These are phyloP conservation scores for Maniola hyperantus DNA, from an alignment of 2,888 invertebrate species.

Conservation along the genomic window DNA sequence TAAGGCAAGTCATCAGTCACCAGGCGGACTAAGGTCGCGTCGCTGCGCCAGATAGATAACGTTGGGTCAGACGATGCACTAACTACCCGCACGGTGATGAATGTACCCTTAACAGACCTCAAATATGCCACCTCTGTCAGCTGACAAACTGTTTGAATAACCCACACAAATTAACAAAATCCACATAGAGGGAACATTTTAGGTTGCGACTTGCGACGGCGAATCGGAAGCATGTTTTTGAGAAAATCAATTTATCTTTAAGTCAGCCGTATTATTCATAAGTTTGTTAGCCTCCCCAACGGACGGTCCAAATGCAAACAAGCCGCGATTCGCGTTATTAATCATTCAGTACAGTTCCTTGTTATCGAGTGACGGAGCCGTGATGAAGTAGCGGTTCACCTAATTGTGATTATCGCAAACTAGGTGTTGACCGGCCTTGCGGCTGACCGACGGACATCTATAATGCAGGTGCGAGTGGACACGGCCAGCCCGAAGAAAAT, in stretches of 20 bases:
- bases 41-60: constrained; percentile 76
- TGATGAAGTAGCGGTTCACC: constrained; percentile 71
- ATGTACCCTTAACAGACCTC: constrained; percentile 77
- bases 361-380: constrained; percentile 70
- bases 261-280: constrained; percentile 74
- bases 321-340: constrained; percentile 69
- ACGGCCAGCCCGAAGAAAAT: constrained; percentile 43
- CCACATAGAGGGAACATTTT: constrained; percentile 38
- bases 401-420: constrained; percentile 72
- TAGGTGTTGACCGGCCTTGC: constrained; percentile 56
- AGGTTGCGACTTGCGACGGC: constrained; percentile 27
- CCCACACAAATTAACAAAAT: constrained; percentile 67
- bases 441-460: constrained; percentile 56
- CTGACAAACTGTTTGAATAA: constrained; percentile 67
- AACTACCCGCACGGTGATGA: constrained; percentile 69
- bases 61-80: constrained; percentile 76
- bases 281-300: constrained; percentile 65
- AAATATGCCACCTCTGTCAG: constrained; percentile 73
- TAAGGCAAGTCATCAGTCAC: constrained; percentile 80
- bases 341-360: constrained; percentile 69
- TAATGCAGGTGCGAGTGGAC: constrained; percentile 51
- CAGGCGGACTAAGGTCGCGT: constrained; percentile 62
- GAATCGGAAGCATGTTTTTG: constrained; percentile 48
- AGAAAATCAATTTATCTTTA: constrained; percentile 64
- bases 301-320: constrained; percentile 73